A percentile compares a stretch with the other conserved stretches of the same genome.
phyloP scores from a whole-genome alignment of 1,140 invertebrate species.

The Dufourea novaeangliae region DNA sequence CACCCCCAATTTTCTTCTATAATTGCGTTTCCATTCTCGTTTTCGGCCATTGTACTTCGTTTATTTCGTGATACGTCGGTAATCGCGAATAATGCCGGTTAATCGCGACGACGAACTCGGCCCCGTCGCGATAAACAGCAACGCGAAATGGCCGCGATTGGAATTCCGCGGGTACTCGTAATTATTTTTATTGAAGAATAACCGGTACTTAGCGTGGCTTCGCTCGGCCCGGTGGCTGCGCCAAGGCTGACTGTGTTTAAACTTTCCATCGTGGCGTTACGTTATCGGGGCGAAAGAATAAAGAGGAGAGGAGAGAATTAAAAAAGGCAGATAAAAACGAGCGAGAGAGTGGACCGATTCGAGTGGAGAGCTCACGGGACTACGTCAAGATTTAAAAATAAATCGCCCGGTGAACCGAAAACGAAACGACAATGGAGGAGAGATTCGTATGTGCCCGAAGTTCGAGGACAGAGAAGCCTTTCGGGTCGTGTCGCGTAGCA shows the following conservation, averaged over 20 bases:
- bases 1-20: no score
- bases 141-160: neutral
- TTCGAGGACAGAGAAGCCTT: neutral
- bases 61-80: neutral
- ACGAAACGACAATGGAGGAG: neutral
- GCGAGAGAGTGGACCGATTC: neutral
- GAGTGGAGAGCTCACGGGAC: neutral
- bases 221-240: neutral
- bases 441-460: neutral
- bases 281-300: neutral
- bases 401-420: constrained; percentile 9
- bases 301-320: neutral
- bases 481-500: neutral
- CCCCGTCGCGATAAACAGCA: neutral
- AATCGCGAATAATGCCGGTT: neutral
- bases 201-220: constrained; percentile 3
- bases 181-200: constrained; percentile 17
- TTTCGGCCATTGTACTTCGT: no score
- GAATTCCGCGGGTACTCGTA: neutral
- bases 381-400: constrained; percentile 20
- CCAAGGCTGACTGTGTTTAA: neutral
- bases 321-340: no score
- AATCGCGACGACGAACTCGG: neutral
- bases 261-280: constrained; percentile 21
- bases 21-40: no score